phyloP scores from a whole-genome alignment of 2,113 vertebrate genomes.

The Pluvialis apricaria region DNA sequence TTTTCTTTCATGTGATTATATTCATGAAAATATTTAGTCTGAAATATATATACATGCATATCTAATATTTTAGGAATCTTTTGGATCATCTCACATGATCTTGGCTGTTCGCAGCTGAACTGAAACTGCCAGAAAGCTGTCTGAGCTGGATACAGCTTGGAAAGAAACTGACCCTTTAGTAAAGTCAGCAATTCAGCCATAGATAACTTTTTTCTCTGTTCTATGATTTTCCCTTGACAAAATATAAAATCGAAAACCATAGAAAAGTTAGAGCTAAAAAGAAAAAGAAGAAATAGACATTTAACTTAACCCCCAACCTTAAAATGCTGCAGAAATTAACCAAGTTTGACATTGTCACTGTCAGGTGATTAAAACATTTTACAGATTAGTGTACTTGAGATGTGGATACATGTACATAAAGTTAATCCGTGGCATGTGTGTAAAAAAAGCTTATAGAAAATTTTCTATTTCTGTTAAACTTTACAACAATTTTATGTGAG shows the following conservation, averaged over 20 bases:
- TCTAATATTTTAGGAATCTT: slow-evolving; percentile 62
- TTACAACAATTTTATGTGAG: not conserved
- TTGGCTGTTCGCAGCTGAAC: not conserved
- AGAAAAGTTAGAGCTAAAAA: not conserved
- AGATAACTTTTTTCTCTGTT: not conserved
- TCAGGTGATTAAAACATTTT: not conserved
- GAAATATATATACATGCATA: slow-evolving; percentile 31
- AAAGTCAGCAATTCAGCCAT: not conserved
- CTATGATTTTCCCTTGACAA: not conserved
- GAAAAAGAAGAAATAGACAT: not conserved
- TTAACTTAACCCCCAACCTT: not conserved
- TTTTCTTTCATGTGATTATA: not conserved
- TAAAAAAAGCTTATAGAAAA: not conserved
- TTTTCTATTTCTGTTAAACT: not conserved
- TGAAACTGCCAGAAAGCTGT: slow-evolving; percentile 26
- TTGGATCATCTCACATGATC: slow-evolving; percentile 44
- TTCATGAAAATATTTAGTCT: slow-evolving; percentile 51
- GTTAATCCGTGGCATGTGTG: not conserved
- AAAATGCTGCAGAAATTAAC: not conserved
- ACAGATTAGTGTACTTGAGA: not conserved
- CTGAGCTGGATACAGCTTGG: not conserved
- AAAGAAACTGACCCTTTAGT: slow-evolving; percentile 17
- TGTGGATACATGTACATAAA: not conserved
- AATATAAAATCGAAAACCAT: not conserved
- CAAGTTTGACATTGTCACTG: not conserved